Base-by-base conservation (phyloP, 2,113 vertebrate genomes). In the Cettia cetti region DNA sequence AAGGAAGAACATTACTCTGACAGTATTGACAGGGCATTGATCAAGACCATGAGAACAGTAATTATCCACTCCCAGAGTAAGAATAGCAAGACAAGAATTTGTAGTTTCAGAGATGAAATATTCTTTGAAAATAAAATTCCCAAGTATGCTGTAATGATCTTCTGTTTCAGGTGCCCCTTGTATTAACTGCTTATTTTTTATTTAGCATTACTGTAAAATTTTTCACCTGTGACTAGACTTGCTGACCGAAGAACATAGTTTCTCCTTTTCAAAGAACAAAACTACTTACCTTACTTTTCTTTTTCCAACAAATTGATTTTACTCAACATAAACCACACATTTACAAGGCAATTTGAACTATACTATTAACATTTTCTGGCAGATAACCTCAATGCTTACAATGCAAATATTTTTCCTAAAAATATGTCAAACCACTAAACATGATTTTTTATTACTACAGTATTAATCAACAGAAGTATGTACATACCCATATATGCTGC, bases 401-500 rank as follows among this genome's bases (percentile, higher is more conserved):
- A 28, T 15, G 19, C 26, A 74, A 82, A 3, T 69, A 86, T 61
- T 74, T 52, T 33, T 49, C 69, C 37, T 59, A 88, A 66, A 72
- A 86, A 90, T 11, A 31, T 1, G 44, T 56, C 88, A 85, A 63
- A 26, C 31, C 24, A 57, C 19, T 83, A 78, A 82, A 87, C 1
- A 57, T 23, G 33, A 71, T 52, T 37, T 40, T 53, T 82, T 6
- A 37, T 53, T 71, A 64, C 11, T 21, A 50, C 8, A 57, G 17
- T 9, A 89, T 80, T 35, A 93, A 83, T 31, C 31, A 90, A 53
- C n/a, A 35, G 20, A 63, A 85, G 76, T 63, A 79, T 4, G 10
- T 91, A 97, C 98, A 96, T 99, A 99, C 99, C 99, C 99, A 99
- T 99, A 96, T 99, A 99, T 30, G 99, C 99, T 64, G 99, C 99